Percentiles rank a stretch among this genome's conserved stretches.
Evolutionary conservation across 1,140 invertebrate genomes (phyloP).

Genomic region (Bicyclus anynana): DNA sequence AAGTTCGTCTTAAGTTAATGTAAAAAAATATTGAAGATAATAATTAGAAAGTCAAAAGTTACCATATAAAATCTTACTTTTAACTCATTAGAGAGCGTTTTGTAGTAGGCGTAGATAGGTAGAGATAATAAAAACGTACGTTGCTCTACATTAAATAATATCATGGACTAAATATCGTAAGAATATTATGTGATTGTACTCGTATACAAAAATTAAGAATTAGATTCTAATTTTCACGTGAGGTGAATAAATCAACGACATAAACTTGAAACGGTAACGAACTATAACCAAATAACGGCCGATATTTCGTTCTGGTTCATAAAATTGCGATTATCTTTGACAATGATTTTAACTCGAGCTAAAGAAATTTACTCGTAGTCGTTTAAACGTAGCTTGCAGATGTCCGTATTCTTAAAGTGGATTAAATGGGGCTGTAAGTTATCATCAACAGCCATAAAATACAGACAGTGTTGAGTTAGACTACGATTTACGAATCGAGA

Average conservation of each 20-base stretch:
- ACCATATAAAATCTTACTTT: too few species aligned
- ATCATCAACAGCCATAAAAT: constrained; percentile 50
- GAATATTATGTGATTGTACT: too few species aligned
- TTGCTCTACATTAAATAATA: too few species aligned
- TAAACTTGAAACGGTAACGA: constrained; percentile 10
- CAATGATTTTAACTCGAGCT: constrained; percentile 16
- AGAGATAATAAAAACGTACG: too few species aligned
- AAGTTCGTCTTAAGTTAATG: too few species aligned
- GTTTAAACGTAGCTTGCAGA: constrained; percentile 28
- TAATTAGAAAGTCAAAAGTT: too few species aligned
- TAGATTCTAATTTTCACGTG: neutral
- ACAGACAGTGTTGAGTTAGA: constrained; percentile 45
- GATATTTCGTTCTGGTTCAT: constrained; percentile 21
- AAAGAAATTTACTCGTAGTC: constrained; percentile 25
- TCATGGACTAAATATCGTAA: too few species aligned
- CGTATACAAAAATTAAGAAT: too few species aligned
- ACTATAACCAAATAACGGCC: constrained; percentile 20
- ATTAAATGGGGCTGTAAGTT: constrained; percentile 50
- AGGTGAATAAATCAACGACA: constrained; percentile 7
- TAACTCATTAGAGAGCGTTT: too few species aligned
- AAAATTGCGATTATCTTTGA: constrained; percentile 23
- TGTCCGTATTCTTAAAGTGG: constrained; percentile 44
- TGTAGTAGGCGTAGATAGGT: too few species aligned
- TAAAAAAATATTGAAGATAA: too few species aligned
- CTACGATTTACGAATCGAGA: constrained; percentile 42